These are phyloP conservation scores for Trachops cirrhosus DNA, from an alignment of 2,797 vertebrate genomes.

Conservation along the genomic window DNA sequence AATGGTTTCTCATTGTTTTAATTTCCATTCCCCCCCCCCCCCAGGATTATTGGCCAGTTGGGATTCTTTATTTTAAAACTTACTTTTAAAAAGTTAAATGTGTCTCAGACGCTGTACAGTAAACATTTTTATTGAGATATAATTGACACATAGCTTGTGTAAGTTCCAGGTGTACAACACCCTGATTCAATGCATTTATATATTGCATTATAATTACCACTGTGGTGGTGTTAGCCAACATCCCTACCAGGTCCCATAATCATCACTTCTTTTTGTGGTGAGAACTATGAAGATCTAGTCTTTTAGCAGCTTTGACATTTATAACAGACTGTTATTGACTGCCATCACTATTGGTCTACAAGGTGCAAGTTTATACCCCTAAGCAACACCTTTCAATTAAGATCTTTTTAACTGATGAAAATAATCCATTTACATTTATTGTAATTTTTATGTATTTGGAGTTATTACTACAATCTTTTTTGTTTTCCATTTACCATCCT, in stretches of 20 bases:
- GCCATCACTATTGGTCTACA: not conserved
- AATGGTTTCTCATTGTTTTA: conserved; percentile 2
- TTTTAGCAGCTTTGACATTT: not conserved
- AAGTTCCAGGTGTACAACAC: not conserved
- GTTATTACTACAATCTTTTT: not conserved
- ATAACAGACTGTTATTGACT: not conserved
- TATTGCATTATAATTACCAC: not conserved
- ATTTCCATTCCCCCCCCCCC: not conserved
- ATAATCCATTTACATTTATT: conserved; percentile 9
- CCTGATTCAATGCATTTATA: not conserved
- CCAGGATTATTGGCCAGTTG: not conserved
- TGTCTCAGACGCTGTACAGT: not conserved
- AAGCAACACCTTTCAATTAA: not conserved
- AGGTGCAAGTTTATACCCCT: not conserved
- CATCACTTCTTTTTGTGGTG: not conserved
- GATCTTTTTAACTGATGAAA: not conserved
- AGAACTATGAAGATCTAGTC: not conserved
- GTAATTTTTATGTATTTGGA: not conserved
- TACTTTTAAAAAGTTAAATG: conserved; percentile 21
- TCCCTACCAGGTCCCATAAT: not conserved
- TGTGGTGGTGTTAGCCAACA: not conserved
- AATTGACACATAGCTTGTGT: not conserved
- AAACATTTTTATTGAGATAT: not conserved
- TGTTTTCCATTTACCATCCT: not conserved
- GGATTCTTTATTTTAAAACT: conserved; percentile 9